Evolutionary conservation across 2,113 vertebrate genomes (phyloP).

Genomic region (Rostratula benghalensis): DNA sequence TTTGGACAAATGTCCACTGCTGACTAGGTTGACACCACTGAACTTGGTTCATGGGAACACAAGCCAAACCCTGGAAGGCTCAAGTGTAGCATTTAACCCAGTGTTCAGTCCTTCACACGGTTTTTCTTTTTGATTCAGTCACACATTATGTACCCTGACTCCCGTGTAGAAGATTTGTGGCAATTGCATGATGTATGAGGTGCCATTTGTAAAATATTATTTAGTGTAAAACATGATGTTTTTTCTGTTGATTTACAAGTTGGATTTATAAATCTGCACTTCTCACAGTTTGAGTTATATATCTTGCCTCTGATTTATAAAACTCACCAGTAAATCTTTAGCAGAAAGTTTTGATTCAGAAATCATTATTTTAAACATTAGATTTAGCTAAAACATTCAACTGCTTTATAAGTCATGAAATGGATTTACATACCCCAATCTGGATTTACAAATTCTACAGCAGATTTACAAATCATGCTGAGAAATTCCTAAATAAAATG

Average conservation of each 20-base stretch:
- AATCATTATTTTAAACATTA: constrained; percentile 85
- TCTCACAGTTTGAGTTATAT: constrained; percentile 79
- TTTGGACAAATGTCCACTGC: constrained; percentile 33
- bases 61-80: background rate
- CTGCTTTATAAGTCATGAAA: constrained; percentile 73
- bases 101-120: constrained; percentile 12
- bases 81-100: background rate
- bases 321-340: constrained; percentile 83
- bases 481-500: constrained; percentile 70
- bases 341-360: constrained; percentile 85
- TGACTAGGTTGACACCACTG: background rate
- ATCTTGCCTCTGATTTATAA: constrained; percentile 85
- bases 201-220: constrained; percentile 85
- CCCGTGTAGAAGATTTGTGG: constrained; percentile 77
- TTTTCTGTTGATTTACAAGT: constrained; percentile 83
- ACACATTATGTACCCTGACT: constrained; percentile 71
- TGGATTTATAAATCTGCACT: constrained; percentile 84
- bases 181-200: constrained; percentile 78
- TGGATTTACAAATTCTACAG: constrained; percentile 65
- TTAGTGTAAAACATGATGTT: constrained; percentile 84
- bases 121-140: constrained; percentile 56
- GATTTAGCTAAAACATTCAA: constrained; percentile 82
- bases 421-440: constrained; percentile 70
- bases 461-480: constrained; percentile 69
- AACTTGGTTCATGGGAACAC: background rate